Percentiles rank a stretch among this genome's conserved stretches.
phyloP scores from a whole-genome alignment of 2,888 invertebrate genomes.

The Resseliella maxima region DNA sequence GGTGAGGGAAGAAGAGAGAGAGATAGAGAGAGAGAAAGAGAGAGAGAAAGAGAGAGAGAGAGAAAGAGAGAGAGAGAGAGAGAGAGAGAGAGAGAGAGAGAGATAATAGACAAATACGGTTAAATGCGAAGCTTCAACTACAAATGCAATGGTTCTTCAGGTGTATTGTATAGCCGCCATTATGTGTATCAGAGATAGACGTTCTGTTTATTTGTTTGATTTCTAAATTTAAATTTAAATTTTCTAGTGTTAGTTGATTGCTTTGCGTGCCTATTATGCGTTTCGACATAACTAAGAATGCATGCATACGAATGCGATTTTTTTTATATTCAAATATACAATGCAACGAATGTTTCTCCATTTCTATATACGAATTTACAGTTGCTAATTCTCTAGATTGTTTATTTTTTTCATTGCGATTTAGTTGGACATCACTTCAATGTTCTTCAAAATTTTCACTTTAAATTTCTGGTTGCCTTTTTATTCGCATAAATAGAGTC shows the following conservation, averaged over 20 bases:
- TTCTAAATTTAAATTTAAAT: background rate
- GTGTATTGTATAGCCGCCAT: background rate
- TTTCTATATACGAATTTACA: slow-evolving; percentile 31
- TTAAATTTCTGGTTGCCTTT: slow-evolving; percentile 7
- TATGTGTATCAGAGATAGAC: slow-evolving; percentile 18
- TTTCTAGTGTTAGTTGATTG: background rate
- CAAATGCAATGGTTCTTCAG: background rate
- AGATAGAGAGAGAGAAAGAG: too few species aligned
- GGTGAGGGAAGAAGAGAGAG: too few species aligned
- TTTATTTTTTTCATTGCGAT: background rate
- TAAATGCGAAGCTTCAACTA: background rate
- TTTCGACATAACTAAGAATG: slow-evolving; percentile 7
- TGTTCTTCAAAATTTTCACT: slow-evolving; percentile 18
- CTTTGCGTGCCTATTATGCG: background rate
- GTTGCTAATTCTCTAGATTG: slow-evolving; percentile 11
- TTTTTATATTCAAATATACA: background rate
- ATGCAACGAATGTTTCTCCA: slow-evolving; percentile 8
- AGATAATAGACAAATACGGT: background rate
- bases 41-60: background rate
- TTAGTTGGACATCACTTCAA: background rate
- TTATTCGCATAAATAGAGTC: background rate
- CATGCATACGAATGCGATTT: slow-evolving; percentile 23
- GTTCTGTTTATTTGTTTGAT: background rate
- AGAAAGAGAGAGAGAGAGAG: slow-evolving; percentile 1
- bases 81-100: background rate